Conservation (phyloP, 2,888 invertebrate species). For the Aproaerema taeniolella region DNA sequence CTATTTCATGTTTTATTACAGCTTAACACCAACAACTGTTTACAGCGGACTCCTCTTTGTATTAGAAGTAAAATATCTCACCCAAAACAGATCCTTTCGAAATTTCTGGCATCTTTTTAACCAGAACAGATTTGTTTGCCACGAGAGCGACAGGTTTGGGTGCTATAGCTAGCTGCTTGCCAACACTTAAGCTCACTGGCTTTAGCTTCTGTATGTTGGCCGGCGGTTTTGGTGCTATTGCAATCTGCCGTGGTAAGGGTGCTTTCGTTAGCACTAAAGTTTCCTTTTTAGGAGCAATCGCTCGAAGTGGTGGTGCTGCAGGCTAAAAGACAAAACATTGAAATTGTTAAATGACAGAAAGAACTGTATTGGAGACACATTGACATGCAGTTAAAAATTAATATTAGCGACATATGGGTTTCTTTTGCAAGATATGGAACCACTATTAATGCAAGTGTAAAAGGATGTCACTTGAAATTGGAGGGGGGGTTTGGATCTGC, state of each 20-base stretch:
- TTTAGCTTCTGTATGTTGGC: constrained; percentile 14
- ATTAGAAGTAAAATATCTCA: too few species aligned
- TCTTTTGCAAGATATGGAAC: too few species aligned
- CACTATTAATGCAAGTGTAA: too few species aligned
- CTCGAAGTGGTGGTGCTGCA: constrained; percentile 23
- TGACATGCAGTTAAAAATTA: too few species aligned
- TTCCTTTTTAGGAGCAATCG: constrained; percentile 30
- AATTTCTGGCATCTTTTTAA: constrained; percentile 42
- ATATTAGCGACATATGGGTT: too few species aligned
- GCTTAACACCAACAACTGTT: too few species aligned
- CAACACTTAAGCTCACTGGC: constrained; percentile 6
- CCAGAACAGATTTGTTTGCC: constrained; percentile 27
- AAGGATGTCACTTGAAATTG: too few species aligned
- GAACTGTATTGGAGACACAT: too few species aligned
- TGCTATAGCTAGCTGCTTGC: constrained; percentile 47
- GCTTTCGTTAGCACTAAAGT: constrained; percentile 24
- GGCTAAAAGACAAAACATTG: constrained; percentile 25
- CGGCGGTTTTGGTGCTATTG: constrained; percentile 71
- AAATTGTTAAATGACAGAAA: too few species aligned
- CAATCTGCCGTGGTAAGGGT: constrained; percentile 52
- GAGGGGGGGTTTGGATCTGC: too few species aligned
- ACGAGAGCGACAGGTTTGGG: constrained; percentile 46
- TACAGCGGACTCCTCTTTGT: too few species aligned
- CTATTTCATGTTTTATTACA: too few species aligned
- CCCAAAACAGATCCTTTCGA: constrained; percentile 46